Evolutionary conservation across 2,113 vertebrate species (phyloP).

Genomic region (Indicator indicator): DNA sequence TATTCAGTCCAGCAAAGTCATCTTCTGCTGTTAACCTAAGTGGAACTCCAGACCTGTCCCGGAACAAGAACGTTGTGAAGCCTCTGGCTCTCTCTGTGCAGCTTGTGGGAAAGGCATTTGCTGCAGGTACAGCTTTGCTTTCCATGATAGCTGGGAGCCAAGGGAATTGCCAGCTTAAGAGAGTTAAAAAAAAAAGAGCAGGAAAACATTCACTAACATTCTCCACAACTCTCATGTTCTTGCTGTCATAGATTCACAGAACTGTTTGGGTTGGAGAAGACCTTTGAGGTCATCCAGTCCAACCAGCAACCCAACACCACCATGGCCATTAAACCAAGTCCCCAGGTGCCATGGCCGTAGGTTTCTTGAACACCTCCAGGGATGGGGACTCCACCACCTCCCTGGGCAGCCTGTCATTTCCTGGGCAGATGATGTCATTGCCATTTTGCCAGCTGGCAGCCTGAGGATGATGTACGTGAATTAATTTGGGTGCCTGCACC

Average conservation of each 20-base stretch:
- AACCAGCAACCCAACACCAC: too few relatives aligned
- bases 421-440: not conserved
- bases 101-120: conserved; percentile 85
- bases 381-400: too few relatives aligned
- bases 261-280: too few relatives aligned
- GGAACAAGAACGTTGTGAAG: conserved; percentile 87
- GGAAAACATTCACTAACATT: not conserved
- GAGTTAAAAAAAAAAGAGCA: not conserved
- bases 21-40: conserved; percentile 85
- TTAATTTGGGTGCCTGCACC: not conserved
- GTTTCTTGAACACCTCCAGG: too few relatives aligned
- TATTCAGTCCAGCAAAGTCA: conserved; percentile 80
- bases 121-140: conserved; percentile 82
- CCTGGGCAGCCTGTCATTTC: too few relatives aligned
- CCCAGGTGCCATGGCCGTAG: too few relatives aligned
- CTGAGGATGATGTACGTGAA: not conserved
- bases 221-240: not conserved
- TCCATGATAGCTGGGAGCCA: not conserved
- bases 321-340: too few relatives aligned
- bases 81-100: conserved; percentile 86
- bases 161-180: not conserved
- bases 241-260: not conserved
- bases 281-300: too few relatives aligned
- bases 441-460: not conserved
- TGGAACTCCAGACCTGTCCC: conserved; percentile 83